Base-by-base conservation (phyloP, 2,113 vertebrate genomes). In the Callithrix jacchus region DNA sequence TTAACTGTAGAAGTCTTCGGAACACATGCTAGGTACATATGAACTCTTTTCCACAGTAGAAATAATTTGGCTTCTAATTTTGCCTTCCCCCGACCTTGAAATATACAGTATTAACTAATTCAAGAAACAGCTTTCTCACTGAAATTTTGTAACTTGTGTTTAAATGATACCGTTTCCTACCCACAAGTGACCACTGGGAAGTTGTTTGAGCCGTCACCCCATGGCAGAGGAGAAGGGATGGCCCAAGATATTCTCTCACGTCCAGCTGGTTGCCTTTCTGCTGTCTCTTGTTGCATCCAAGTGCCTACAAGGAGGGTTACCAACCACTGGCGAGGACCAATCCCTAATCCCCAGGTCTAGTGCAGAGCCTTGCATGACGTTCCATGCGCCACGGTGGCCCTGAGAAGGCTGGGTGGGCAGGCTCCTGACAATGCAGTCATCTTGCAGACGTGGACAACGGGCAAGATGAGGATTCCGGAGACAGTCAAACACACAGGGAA, bases 11-110 rank as follows among this genome's bases (percentile, higher is more conserved):
- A 82, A 80, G 32, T 25, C n/a, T 70, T 93, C 81, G 4, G 32
- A 20, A 77, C 94, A 52, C 52, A 74, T 77, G 40, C 5, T 85
- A 42, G 12, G 5, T 79, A 77, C 5, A n/a, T 49, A 71, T 6
- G 27, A 82, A 77, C 88, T 40, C 85, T 80, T 86, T 80, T 54
- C 82, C 58, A 68, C 13, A 17, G 5, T 83, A 47, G 27, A 91
- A 52, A 45, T 76, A 83, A 82, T 94, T 86, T 91, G 23, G 16
- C 32, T 95, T 81, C 14, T 64, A 68, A 83, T 87, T 94, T 94
- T 35, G 89, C 27, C 35, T 66, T 66, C 5, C 18, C 17, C 20
- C 6, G 5, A 13, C 30, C 21, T 21, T 23, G 18, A 91, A 88
- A 73, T 56, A 81, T 27, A 77, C 2, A 54, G 2, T 76, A 21